phyloP scores from a whole-genome alignment of 2,113 vertebrate species.

The Scortum barcoo region DNA sequence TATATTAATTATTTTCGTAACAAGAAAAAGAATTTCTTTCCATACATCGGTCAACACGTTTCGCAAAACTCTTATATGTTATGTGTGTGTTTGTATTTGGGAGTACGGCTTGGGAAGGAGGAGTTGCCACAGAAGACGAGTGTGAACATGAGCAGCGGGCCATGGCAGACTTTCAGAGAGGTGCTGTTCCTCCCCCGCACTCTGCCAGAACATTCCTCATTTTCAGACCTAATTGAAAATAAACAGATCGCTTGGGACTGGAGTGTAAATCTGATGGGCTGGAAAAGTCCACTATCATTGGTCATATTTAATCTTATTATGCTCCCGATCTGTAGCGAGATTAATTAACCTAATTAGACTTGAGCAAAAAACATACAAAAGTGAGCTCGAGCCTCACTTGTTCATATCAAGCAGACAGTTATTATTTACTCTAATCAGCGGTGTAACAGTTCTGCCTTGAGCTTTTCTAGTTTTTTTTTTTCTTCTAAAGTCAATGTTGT shows the following conservation, averaged over 20 bases:
- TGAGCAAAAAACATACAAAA: conserved; percentile 67
- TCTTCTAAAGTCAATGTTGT: conserved; percentile 5
- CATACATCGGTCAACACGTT: neutral
- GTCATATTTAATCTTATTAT: conserved; percentile 80
- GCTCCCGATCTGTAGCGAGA: conserved; percentile 73
- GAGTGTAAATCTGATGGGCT: conserved; percentile 79
- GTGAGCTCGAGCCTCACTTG: conserved; percentile 52
- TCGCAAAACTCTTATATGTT: neutral
- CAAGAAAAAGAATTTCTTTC: neutral
- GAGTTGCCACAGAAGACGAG: conserved; percentile 49
- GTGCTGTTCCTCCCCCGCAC: conserved; percentile 53
- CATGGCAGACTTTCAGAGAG: conserved; percentile 64
- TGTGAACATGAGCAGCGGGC: conserved; percentile 64
- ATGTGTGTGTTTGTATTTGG: conserved; percentile 6
- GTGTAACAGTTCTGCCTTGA: conserved; percentile 25
- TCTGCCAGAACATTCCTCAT: conserved; percentile 69
- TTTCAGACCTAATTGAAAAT: conserved; percentile 82
- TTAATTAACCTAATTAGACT: conserved; percentile 83
- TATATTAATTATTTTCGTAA: neutral
- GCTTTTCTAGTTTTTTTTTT: conserved; percentile 5
- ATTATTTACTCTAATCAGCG: conserved; percentile 63
- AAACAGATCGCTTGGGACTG: conserved; percentile 78
- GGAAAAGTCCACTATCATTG: conserved; percentile 74
- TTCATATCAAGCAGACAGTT: conserved; percentile 67
- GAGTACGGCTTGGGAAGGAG: conserved; percentile 14